These are phyloP conservation scores for Ibidorhyncha struthersii DNA, from an alignment of 2,113 vertebrate genomes.

Conservation along the genomic window DNA sequence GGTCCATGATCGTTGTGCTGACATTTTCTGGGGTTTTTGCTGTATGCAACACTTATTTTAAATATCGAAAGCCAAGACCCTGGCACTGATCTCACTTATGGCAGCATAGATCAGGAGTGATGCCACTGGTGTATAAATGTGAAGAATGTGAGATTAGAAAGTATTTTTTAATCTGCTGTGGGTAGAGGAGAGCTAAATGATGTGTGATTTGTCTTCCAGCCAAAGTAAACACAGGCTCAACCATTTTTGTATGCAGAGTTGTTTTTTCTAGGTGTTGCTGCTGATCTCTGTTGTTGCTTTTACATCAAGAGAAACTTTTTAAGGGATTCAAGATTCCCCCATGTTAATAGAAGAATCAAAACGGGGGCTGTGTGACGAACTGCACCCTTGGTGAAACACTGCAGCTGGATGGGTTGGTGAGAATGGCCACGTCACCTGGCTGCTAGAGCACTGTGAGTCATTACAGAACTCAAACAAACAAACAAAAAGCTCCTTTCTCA, in stretches of 20 bases:
- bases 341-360: fast-evolving
- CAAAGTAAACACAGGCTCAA: not conserved
- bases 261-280: constrained; percentile 36
- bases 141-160: constrained; percentile 41
- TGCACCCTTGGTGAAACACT: not conserved
- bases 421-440: not conserved
- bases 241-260: not conserved
- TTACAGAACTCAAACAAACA: not conserved
- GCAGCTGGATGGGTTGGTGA: not conserved
- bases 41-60: not conserved
- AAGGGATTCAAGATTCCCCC: not conserved
- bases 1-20: not conserved
- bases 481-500: not conserved
- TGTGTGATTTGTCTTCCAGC: constrained; percentile 22
- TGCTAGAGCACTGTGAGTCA: not conserved
- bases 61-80: not conserved
- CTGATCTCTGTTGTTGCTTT: not conserved
- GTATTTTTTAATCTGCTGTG: constrained; percentile 24
- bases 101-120: not conserved
- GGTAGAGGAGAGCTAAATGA: not conserved
- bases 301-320: not conserved
- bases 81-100: not conserved
- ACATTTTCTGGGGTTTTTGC: not conserved
- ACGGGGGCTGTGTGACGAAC: not conserved
- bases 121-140: constrained; percentile 8